Base-by-base conservation (phyloP, 37 sponge, comb jelly and placozoan genomes). In the Ephydatia muelleri region DNA sequence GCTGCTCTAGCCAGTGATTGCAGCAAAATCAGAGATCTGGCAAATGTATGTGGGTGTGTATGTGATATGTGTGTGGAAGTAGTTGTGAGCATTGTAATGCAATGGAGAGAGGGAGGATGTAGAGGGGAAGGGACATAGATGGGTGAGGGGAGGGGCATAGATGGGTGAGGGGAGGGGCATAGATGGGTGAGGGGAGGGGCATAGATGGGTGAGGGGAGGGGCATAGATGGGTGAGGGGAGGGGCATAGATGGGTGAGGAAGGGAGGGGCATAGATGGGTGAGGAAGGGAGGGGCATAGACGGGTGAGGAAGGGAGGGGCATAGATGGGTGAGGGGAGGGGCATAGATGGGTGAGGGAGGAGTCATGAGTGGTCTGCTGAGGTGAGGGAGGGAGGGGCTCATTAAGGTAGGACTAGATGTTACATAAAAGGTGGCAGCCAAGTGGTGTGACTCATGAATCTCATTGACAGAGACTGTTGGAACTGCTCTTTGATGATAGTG, bases 11-110 rank as follows among this genome's bases (percentile, higher is more conserved):
- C 82, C 6, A 79, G 76, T 12, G 94, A 93, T 65, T 90, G 90
- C 85, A 88, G 85, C n/a, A 76, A 91, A 40, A 93, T 93, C 37
- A 90, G 94, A 78, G 88, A 88, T 34, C 64, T 92, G 70, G 85
- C 88, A 21, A 88, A 84, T 71, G 92, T 91, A 34, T 83, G 83
- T 73, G 14, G 25, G 9, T 11, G 49, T 43, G 3, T 25, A 3
- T 67, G 23, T 69, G 16, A 38, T 68, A 5, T 87, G 81, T 87
- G 76, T 37, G 49, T 76, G 14, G 21, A 23, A 19, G 5, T 39
- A 36, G 1, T 71, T 39, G n/a, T n/a, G n/a, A n/a, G n/a, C n/a
- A n/a, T n/a, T n/a, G n/a, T 19, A 27, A 38, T 5, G 73, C 49
- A 72, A 19, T 29, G 37, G 37, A 12, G 33, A 35, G 16, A 5